Percentiles rank a stretch among this genome's conserved stretches.
Conservation (phyloP, 37 sponge, comb jelly and placozoan genomes). For the Corticium candelabrum region DNA sequence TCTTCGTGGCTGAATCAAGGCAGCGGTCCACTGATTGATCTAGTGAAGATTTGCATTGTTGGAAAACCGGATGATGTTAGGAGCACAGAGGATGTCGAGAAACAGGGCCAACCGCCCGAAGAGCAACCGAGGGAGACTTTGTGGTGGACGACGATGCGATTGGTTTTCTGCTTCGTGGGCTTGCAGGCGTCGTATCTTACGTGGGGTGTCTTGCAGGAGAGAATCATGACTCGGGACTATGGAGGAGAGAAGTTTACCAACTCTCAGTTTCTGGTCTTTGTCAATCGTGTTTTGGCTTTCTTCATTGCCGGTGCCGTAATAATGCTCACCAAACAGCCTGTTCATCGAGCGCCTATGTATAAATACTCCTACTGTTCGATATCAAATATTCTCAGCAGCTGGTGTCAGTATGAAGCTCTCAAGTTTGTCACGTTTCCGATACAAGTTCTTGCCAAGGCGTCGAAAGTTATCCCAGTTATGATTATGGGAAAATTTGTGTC, state of each 20-base stretch:
- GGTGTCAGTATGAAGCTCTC: constrained; percentile 99
- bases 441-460: constrained; percentile 82
- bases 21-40: constrained; percentile 12
- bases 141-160: constrained; percentile 6
- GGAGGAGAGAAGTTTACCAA: constrained; percentile 73
- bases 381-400: constrained; percentile 91
- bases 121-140: not conserved
- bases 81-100: constrained; percentile 2
- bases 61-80: constrained; percentile 23
- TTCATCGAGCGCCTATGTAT: constrained; percentile 63
- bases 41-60: constrained; percentile 33
- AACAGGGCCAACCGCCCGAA: not conserved
- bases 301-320: constrained; percentile 33
- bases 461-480: constrained; percentile 93
- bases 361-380: constrained; percentile 90
- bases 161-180: constrained; percentile 52
- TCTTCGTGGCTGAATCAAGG: constrained; percentile 50
- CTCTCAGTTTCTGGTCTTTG: constrained; percentile 95
- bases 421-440: constrained; percentile 95
- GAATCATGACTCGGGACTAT: constrained; percentile 85
- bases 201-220: constrained; percentile 95
- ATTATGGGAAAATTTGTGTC: constrained; percentile 96
- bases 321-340: constrained; percentile 30
- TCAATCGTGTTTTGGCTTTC: constrained; percentile 82
- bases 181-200: constrained; percentile 80